phyloP scores from a whole-genome alignment of 2,113 vertebrate species.

The Leptocoma aspasia region DNA sequence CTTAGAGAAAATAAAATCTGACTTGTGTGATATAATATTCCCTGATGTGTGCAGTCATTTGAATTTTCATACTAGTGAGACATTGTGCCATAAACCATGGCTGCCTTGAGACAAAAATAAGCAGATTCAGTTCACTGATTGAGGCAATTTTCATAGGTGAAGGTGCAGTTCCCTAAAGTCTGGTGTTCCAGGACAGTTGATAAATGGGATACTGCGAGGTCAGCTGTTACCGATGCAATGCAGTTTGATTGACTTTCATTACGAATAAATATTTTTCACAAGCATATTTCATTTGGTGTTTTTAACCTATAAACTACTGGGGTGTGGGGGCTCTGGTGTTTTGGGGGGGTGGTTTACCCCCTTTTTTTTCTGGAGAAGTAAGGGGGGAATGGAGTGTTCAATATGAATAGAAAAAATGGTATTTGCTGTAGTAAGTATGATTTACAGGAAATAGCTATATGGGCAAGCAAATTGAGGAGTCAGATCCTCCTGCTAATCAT shows the following conservation, averaged over 20 bases:
- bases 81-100: background rate
- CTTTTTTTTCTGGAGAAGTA: background rate
- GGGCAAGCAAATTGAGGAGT: background rate
- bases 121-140: background rate
- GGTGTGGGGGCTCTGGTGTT: rapidly evolving
- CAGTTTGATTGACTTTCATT: background rate
- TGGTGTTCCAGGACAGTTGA: background rate
- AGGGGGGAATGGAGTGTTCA: background rate
- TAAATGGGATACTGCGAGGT: background rate
- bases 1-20: background rate
- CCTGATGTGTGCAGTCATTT: background rate
- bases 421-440: background rate
- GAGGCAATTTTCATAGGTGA: background rate
- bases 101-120: background rate
- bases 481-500: background rate
- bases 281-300: background rate
- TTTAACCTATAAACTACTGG: background rate
- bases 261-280: background rate
- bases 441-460: background rate
- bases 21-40: background rate
- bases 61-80: background rate
- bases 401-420: background rate
- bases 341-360: rapidly evolving
- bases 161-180: background rate
- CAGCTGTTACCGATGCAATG: background rate